Percentiles rank a stretch among this genome's conserved stretches.
These are phyloP conservation scores for Lordiphosa collinella DNA, from an alignment of 1,140 invertebrate genomes.

Conservation along the genomic window DNA sequence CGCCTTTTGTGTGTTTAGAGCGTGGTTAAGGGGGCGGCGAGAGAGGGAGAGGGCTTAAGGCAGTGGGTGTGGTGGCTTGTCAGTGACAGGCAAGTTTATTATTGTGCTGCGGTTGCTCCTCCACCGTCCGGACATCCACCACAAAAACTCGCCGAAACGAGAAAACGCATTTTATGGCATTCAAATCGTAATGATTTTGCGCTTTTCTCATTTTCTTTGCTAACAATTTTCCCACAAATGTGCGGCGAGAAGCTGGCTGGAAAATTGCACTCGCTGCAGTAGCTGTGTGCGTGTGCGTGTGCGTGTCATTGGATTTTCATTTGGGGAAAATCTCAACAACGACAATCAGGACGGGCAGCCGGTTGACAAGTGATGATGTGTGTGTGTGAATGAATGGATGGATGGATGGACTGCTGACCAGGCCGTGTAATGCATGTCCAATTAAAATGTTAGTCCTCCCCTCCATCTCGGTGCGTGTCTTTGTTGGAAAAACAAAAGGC, in stretches of 20 bases:
- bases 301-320: conserved; percentile 28
- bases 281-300: conserved; percentile 9
- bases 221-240: conserved; percentile 32
- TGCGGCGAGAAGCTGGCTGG: conserved; percentile 41
- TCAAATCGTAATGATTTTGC: conserved; percentile 62
- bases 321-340: conserved; percentile 1
- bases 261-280: conserved; percentile 43
- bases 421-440: conserved; percentile 39
- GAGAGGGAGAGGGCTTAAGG: background rate
- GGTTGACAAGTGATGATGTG: no score
- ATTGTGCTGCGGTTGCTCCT: background rate
- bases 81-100: conserved; percentile 12
- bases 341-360: background rate
- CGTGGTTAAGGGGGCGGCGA: background rate
- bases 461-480: background rate
- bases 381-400: background rate
- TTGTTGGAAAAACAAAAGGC: conserved; percentile 7
- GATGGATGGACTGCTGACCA: conserved; percentile 1
- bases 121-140: background rate
- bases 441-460: conserved; percentile 33
- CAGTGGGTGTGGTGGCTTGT: conserved; percentile 5
- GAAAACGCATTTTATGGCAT: conserved; percentile 55
- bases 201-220: conserved; percentile 46
- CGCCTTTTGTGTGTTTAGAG: conserved; percentile 43
- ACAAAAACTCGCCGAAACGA: conserved; percentile 13